Conservation (phyloP, 2,888 invertebrate genomes). For the Caenorhabditis wallacei region DNA sequence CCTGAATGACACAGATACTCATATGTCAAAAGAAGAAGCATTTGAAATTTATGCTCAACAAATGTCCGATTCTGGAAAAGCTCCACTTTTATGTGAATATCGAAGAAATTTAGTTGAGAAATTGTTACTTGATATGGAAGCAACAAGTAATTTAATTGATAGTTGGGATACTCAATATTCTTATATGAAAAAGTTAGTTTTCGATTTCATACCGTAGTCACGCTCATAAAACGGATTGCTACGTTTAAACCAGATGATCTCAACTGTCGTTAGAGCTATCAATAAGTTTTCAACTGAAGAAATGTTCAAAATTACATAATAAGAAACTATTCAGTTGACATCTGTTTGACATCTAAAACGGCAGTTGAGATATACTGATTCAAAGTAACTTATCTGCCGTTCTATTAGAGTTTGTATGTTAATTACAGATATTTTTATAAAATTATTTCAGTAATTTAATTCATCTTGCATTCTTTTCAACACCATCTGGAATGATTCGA, state of each 20-base stretch:
- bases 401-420: too few species aligned
- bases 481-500: slow-evolving; percentile 82
- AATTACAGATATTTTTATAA: too few species aligned
- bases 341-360: too few species aligned
- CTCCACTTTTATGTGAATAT: slow-evolving; percentile 65
- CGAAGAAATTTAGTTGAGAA: slow-evolving; percentile 79
- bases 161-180: slow-evolving; percentile 81
- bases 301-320: too few species aligned
- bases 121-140: slow-evolving; percentile 83
- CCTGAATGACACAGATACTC: slow-evolving; percentile 81
- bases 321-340: too few species aligned
- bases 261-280: too few species aligned
- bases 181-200: slow-evolving; percentile 73
- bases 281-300: too few species aligned
- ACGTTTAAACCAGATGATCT: too few species aligned
- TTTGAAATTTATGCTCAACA: slow-evolving; percentile 79
- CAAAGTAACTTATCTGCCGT: too few species aligned
- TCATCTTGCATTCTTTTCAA: slow-evolving; percentile 81
- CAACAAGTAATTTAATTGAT: slow-evolving; percentile 79
- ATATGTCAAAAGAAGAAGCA: slow-evolving; percentile 78
- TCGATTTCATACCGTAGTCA: too few species aligned
- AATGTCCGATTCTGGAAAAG: slow-evolving; percentile 75
- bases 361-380: too few species aligned
- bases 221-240: too few species aligned
- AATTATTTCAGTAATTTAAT: slow-evolving; percentile 80